Percentiles rank a stretch among this genome's conserved stretches.
Conservation (phyloP, 1,140 invertebrate species). For the Trichonephila inaurata region DNA sequence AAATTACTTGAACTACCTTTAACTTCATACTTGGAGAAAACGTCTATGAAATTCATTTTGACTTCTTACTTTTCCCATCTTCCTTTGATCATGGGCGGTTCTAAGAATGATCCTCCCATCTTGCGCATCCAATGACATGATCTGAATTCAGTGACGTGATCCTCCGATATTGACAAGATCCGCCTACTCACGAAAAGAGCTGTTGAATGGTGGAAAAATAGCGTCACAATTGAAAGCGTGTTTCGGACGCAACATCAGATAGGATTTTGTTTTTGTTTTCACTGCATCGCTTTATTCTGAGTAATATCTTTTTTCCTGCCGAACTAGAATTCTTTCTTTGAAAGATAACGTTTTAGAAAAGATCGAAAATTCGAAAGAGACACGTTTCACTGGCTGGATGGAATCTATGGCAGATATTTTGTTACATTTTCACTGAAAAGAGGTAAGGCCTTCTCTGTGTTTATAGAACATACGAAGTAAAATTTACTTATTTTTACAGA, state of each 20-base stretch:
- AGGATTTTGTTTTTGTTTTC: conserved; percentile 18
- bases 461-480: too few species aligned
- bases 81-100: background rate
- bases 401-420: background rate
- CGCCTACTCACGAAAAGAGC: background rate
- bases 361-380: background rate
- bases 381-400: background rate
- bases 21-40: background rate
- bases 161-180: background rate
- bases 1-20: conserved; percentile 21
- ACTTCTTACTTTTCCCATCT: background rate
- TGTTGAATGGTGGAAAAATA: conserved; percentile 50
- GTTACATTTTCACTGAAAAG: background rate
- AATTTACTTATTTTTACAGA: too few species aligned
- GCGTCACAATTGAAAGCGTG: conserved; percentile 44
- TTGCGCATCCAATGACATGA: background rate
- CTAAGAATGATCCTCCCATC: background rate
- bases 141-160: background rate
- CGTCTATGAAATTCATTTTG: conserved; percentile 40
- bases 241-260: conserved; percentile 6
- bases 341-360: background rate
- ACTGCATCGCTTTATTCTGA: background rate
- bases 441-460: background rate
- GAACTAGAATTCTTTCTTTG: background rate
- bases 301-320: background rate